Conservation (phyloP, 2,888 invertebrate genomes). For the Cacoxenus indagator region DNA sequence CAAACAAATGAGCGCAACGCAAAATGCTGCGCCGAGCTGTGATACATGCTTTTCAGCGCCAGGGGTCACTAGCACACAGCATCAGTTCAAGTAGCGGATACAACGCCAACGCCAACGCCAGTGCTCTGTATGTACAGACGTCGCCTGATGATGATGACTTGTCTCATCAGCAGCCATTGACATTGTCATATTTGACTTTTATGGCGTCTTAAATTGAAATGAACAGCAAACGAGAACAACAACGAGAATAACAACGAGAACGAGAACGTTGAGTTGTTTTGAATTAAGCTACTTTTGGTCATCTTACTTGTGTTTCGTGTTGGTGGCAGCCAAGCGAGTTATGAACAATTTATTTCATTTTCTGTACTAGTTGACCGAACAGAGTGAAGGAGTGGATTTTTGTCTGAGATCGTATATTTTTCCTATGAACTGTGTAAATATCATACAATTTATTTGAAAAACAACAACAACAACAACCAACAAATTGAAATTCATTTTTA, state of each 20-base stretch:
- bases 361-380: no score
- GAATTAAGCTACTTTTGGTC: no score
- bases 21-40: no score
- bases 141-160: background rate
- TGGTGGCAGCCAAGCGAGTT: no score
- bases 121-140: background rate
- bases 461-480: no score
- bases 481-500: conserved; percentile 2
- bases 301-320: no score
- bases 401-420: no score
- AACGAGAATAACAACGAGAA: conserved; percentile 37
- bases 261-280: no score
- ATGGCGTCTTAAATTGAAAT: conserved; percentile 55
- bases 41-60: no score
- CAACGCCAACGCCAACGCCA: background rate
- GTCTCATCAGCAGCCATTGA: conserved; percentile 51
- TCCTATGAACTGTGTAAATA: conserved; percentile 12
- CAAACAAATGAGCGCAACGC: background rate
- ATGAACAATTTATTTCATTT: no score
- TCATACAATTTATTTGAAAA: conserved; percentile 14
- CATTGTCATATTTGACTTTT: conserved; percentile 61
- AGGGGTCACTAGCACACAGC: conserved; percentile 57
- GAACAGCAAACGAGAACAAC: conserved; percentile 32
- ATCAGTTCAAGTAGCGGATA: conserved; percentile 4
- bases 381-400: no score